Conservation (phyloP, 2,113 vertebrate species). For the Vulpes ferrilata region DNA sequence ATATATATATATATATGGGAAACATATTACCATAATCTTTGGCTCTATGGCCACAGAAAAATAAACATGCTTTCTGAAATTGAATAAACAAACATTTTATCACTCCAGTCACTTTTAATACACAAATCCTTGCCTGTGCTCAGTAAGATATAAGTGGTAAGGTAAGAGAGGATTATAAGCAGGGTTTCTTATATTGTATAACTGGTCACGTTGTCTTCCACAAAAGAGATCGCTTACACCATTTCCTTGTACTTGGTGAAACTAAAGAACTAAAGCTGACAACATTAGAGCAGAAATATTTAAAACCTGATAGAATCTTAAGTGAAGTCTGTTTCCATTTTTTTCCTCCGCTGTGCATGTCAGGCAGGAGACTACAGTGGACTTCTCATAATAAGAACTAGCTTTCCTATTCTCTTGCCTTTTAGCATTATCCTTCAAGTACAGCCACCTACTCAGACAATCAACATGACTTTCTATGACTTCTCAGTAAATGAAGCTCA, state of each 20-base stretch:
- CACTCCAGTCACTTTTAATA: constrained; percentile 75
- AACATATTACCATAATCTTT: constrained; percentile 79
- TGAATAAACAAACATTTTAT: constrained; percentile 84
- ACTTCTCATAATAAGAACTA: constrained; percentile 61
- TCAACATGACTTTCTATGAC: constrained; percentile 84
- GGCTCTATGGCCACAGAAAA: constrained; percentile 71
- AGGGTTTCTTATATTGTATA: constrained; percentile 1
- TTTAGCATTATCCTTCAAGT: constrained; percentile 76
- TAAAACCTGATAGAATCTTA: constrained; percentile 76
- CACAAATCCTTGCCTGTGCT: constrained; percentile 68
- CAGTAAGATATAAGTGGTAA: constrained; percentile 52
- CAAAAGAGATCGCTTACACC: constrained; percentile 62
- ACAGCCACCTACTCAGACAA: constrained; percentile 85
- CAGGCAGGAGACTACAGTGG: background rate
- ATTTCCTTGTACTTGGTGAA: constrained; percentile 65
- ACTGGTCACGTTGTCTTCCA: constrained; percentile 62
- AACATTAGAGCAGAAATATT: constrained; percentile 78
- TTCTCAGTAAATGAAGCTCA: constrained; percentile 85
- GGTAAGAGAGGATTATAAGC: constrained; percentile 65
- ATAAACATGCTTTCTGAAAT: constrained; percentile 79
- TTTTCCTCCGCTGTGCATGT: background rate
- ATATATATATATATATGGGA: background rate
- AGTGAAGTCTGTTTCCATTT: background rate
- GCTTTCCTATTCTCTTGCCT: constrained; percentile 74
- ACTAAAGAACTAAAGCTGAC: constrained; percentile 51